Evolutionary conservation across 1,140 invertebrate genomes (phyloP).

Genomic region (Conopomorpha cramerella): DNA sequence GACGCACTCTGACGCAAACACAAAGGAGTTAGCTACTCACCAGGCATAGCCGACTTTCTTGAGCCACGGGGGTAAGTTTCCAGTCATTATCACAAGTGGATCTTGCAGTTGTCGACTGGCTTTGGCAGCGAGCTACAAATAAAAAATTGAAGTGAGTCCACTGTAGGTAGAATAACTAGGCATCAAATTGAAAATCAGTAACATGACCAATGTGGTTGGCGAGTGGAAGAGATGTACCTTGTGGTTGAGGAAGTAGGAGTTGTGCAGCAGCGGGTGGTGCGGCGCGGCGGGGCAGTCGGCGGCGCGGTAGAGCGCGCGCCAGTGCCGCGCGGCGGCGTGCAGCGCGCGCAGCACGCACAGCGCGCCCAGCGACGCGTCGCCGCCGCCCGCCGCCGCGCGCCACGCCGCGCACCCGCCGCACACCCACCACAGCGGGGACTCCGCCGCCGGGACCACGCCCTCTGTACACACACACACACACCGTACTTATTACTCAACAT

Average conservation of each 20-base stretch:
- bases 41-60: conserved; percentile 91
- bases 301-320: conserved; percentile 84
- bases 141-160: no score
- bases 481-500: conserved; percentile 3
- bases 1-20: conserved; percentile 1
- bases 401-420: conserved; percentile 66
- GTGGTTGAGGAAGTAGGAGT: conserved; percentile 68
- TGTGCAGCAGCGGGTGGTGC: conserved; percentile 61
- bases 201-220: no score
- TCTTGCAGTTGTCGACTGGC: conserved; percentile 96
- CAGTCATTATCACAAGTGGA: conserved; percentile 96
- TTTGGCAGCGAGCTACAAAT: conserved; percentile 85
- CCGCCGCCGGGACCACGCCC: conserved; percentile 70
- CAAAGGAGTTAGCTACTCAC: conserved; percentile 47
- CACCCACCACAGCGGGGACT: conserved; percentile 74
- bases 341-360: conserved; percentile 89
- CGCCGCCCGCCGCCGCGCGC: conserved; percentile 42
- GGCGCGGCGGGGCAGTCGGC: conserved; percentile 65
- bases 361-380: conserved; percentile 89
- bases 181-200: no score
- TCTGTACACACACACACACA: conserved; percentile 50
- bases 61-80: conserved; percentile 94
- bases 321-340: conserved; percentile 89
- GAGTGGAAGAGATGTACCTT: conserved; percentile 42
- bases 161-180: no score